Percentiles rank a stretch among this genome's conserved stretches.
Conservation (phyloP, 2,797 vertebrate genomes). For the Mormyrus proboscirostris region DNA sequence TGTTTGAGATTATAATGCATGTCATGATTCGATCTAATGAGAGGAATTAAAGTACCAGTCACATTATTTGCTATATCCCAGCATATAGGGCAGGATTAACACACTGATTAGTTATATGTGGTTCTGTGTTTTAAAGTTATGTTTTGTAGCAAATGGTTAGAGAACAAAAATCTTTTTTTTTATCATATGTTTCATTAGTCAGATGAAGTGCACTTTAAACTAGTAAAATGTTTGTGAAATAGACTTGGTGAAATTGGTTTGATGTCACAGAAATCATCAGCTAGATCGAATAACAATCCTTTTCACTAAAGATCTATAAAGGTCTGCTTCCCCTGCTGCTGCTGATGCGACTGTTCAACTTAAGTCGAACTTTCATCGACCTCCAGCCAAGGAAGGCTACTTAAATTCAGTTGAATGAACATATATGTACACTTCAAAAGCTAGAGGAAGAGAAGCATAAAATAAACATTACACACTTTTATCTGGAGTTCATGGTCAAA, state of each 20-base stretch:
- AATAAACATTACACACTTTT: slow-evolving; percentile 60
- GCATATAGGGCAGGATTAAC: slow-evolving; percentile 7
- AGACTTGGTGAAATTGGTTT: not conserved
- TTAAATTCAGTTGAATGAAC: not conserved
- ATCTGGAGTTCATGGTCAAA: slow-evolving; percentile 51
- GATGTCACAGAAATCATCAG: not conserved
- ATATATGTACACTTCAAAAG: slow-evolving; percentile 9
- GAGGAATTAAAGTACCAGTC: slow-evolving; percentile 9
- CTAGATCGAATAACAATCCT: not conserved
- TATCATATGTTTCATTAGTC: not conserved
- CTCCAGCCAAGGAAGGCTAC: not conserved
- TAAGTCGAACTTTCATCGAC: not conserved
- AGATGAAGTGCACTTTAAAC: not conserved
- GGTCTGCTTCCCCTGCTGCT: not conserved
- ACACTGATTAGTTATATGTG: not conserved
- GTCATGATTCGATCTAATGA: slow-evolving; percentile 3
- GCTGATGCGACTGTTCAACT: not conserved
- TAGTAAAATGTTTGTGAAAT: not conserved
- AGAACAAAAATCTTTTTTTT: not conserved
- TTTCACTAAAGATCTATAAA: not conserved
- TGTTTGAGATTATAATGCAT: not conserved
- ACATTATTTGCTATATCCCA: not conserved
- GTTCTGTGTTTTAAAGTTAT: not conserved
- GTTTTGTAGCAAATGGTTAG: not conserved
- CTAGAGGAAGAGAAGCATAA: slow-evolving; percentile 46